A percentile compares a stretch with the other conserved stretches of the same genome.
Evolutionary conservation across 2,797 vertebrate genomes (phyloP).

Genomic region (Rallus crepitans): DNA sequence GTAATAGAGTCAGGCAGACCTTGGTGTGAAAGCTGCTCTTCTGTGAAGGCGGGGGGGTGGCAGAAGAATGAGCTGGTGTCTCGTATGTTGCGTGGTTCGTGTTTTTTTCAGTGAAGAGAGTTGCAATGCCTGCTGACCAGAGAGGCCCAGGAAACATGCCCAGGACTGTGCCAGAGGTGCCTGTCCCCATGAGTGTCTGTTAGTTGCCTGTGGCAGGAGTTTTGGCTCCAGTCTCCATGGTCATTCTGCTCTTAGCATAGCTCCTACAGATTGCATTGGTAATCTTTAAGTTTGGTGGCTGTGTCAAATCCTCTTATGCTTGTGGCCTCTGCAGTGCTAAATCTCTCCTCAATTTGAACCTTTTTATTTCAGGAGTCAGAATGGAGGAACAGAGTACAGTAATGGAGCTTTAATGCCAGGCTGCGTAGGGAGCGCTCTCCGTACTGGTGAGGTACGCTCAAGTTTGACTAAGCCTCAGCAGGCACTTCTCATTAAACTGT

Average conservation of each 20-base stretch:
- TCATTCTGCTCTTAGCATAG: not conserved
- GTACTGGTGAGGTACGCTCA: not conserved
- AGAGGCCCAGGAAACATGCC: not conserved
- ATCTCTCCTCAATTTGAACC: not conserved
- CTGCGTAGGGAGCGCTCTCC: not conserved
- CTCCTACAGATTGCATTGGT: not conserved
- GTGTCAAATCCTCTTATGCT: not conserved
- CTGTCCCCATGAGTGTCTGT: not conserved
- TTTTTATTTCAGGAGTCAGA: not conserved
- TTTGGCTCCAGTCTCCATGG: not conserved
- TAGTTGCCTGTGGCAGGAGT: not conserved
- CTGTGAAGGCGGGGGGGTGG: not conserved
- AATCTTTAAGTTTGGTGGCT: not conserved
- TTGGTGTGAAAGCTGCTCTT: not conserved
- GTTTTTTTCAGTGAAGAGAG: not conserved
- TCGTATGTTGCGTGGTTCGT: rapidly evolving
- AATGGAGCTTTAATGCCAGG: not conserved
- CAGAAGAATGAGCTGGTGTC: not conserved
- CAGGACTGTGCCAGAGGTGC: rapidly evolving
- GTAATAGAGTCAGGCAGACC: not conserved
- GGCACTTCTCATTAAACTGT: not conserved
- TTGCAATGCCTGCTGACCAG: not conserved
- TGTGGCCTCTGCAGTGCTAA: not conserved
- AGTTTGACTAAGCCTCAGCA: not conserved
- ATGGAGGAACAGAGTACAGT: not conserved